Conservation (phyloP, 2,797 vertebrate genomes). For the Rhynchotus rufescens region DNA sequence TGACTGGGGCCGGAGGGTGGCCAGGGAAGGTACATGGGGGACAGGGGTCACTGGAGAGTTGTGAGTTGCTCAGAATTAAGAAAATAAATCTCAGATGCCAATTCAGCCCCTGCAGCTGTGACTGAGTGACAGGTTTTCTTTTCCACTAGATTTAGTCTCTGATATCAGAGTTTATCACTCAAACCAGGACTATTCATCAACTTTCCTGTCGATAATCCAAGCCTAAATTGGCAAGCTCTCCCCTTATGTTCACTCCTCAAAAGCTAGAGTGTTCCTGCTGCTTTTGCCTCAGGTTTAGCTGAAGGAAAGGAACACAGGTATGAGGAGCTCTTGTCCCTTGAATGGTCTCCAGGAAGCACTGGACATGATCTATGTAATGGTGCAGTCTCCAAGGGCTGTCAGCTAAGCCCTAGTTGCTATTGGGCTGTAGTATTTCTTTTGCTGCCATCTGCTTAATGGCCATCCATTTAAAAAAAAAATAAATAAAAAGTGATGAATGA, state of each 20-base stretch:
- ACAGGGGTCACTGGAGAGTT: neutral
- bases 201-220: conserved; percentile 81
- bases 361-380: neutral
- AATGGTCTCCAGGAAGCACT: neutral
- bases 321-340: neutral
- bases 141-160: conserved; percentile 87
- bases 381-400: neutral
- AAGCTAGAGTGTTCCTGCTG: neutral
- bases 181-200: conserved; percentile 81
- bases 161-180: conserved; percentile 88
- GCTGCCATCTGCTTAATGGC: neutral
- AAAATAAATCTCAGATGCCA: conserved; percentile 68
- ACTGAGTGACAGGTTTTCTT: conserved; percentile 79
- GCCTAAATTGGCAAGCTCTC: conserved; percentile 78
- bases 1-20: neutral
- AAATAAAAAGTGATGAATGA: neutral
- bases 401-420: neutral
- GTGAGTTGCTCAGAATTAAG: conserved; percentile 59
- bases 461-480: neutral
- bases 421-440: neutral
- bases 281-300: neutral
- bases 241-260: conserved; percentile 67
- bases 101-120: conserved; percentile 57
- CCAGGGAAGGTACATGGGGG: neutral
- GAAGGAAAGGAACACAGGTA: neutral